These are phyloP conservation scores for Eilema depressum DNA, from an alignment of 2,888 invertebrate genomes.

Conservation along the genomic window DNA sequence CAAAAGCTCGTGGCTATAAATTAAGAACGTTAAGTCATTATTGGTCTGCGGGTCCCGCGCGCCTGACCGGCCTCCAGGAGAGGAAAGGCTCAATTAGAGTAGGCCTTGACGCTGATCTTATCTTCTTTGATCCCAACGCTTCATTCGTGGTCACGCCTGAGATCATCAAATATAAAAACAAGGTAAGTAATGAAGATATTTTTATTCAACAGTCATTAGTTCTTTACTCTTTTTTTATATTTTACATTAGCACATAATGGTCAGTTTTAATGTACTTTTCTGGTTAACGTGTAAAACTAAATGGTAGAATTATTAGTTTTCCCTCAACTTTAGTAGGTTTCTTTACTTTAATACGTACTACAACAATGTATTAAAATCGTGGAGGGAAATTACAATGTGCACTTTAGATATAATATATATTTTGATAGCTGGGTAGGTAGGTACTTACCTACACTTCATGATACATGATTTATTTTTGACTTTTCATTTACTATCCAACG, in stretches of 20 bases:
- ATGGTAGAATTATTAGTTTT: background rate
- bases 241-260: background rate
- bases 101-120: slow-evolving; percentile 90
- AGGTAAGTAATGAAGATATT: slow-evolving; percentile 62
- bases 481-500: too few species aligned
- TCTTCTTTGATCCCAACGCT: slow-evolving; percentile 89
- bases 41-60: slow-evolving; percentile 87
- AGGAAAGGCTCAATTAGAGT: slow-evolving; percentile 86
- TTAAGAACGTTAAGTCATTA: slow-evolving; percentile 84
- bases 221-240: background rate
- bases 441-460: too few species aligned
- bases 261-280: background rate
- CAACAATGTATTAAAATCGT: background rate
- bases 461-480: too few species aligned
- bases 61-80: slow-evolving; percentile 85
- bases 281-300: background rate
- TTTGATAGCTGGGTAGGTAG: background rate
- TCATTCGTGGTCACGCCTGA: slow-evolving; percentile 84
- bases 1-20: slow-evolving; percentile 78
- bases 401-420: background rate
- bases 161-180: slow-evolving; percentile 88
- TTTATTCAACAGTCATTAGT: background rate
- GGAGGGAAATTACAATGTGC: background rate
- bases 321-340: background rate
- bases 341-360: background rate